These are phyloP conservation scores for Rhombomys opimus DNA, from an alignment of 2,113 vertebrate species.

Conservation along the genomic window DNA sequence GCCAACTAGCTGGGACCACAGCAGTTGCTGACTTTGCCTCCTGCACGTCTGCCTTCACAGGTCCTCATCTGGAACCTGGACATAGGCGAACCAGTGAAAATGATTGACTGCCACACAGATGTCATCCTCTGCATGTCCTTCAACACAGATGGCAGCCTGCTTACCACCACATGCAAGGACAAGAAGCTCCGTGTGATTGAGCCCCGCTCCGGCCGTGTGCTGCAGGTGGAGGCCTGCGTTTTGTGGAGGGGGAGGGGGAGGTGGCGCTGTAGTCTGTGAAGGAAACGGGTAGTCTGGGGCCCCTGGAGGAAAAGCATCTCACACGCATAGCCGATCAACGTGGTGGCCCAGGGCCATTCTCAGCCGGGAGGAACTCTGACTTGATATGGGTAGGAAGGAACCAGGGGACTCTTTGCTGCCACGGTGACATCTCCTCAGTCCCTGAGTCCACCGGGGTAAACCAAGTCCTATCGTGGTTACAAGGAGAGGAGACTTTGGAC, in stretches of 20 bases:
- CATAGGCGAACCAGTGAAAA: constrained; percentile 96
- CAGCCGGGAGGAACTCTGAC: neutral
- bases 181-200: constrained; percentile 95
- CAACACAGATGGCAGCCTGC: constrained; percentile 95
- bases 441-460: neutral
- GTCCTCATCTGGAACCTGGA: constrained; percentile 99
- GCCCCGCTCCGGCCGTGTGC: constrained; percentile 94
- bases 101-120: constrained; percentile 98
- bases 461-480: neutral
- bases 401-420: neutral
- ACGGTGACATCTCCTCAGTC: neutral
- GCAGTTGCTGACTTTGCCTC: neutral
- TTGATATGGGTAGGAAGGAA: neutral
- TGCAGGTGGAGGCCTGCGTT: constrained; percentile 89
- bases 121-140: constrained; percentile 99
- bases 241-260: neutral
- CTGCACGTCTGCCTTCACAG: constrained; percentile 77
- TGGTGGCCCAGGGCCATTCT: neutral
- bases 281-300: neutral
- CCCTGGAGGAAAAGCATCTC: neutral
- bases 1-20: neutral
- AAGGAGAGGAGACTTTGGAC: neutral
- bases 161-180: constrained; percentile 98
- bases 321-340: too few relatives aligned
- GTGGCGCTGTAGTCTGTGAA: neutral